Evolutionary conservation across 2,113 vertebrate species (phyloP), one percentile per base, ranked within the genome.

Genomic region (Pseudopodoces humilis): DNA sequence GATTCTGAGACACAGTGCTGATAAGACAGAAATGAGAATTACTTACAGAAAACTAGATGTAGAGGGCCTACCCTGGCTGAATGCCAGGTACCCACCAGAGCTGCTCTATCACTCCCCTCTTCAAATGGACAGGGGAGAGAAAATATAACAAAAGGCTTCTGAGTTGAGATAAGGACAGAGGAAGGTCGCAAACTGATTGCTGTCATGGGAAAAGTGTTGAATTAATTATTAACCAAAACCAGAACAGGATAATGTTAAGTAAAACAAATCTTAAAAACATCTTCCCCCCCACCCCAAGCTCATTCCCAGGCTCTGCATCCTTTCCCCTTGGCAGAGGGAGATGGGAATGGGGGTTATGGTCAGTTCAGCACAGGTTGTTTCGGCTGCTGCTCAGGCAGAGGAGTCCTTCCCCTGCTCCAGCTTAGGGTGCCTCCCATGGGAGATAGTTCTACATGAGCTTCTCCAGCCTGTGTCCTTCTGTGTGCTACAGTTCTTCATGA

Each of bases 391-490:
- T 79, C 14, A 35, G 56, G 35, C 9, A 14, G 10, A 47, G 30
- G 25, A 22, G 13, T 49, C 9, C 21, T 63, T 56, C 16, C 21
- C 13, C 9, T 88, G 49, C 35, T 72, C 43, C 31, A 55, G 31
- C 20, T 30, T 35, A 35, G 33, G 16, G 30, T 65, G 10, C 9
- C 17, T 35, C 31, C 35, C 21, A 31, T 0, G 0, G 30, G 67
- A 27, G 25, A 31, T 11, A 49, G 25, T 27, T 71, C 22, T 23
- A 58, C 35, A 2, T 31, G 43, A 19, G 15, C 7, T 50, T 27
- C 43, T 43, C 25, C 44, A 15, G 3, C 5, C 0, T 31, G 12
- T 43, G 30, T 35, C 65, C 25, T 49, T 31, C 21, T 41, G 3
- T 4, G 31, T 15, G 17, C 58, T 56, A 2, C 25, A 35, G 14